Base-by-base conservation (phyloP, 2,888 invertebrate species). In the Watsonalla binaria region DNA sequence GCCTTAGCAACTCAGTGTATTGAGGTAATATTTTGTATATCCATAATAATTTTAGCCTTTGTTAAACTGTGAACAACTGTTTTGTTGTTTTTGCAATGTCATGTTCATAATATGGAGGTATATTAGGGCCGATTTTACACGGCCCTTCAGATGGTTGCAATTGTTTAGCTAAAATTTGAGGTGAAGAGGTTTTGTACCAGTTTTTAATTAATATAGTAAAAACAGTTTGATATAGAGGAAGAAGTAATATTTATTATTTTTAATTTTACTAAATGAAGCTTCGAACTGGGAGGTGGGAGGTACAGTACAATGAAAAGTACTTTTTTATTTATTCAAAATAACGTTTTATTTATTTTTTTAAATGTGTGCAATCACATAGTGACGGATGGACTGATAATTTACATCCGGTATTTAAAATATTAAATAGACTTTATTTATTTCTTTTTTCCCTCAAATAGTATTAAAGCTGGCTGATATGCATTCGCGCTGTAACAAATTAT, bases 1-100 rank as follows among this genome's bases (percentile, higher is more conserved):
- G 90, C 90, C 90, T 90, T 90, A 90, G 90, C 90, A 82, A 88
- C 89, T 90, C 90, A 84, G 72, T 86, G 78, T 84, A 81, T 77
- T 84, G 80, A 83, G 81, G 76, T 80, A 74, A 75, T 61, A 68
- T 79, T 80, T 80, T 72, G 66, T 80, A 78, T 81, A 74, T 77
- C 74, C 78, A 73, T 69, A 73, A 69, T 72, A 76, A 69, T 68
- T 65, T 64, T 66, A 68, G 60, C 72, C 68, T 62, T 71, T 67
- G 65, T 68, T 60, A 59, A 54, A 56, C 57, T 53, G 61, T 61
- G 60, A 57, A 61, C 65, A 59, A 66, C 59, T 54, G 56, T 63
- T 54, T 60, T 61, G 60, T 61, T 63, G 63, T 61, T 59, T 60
- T 64, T 48, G 63, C 73, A 65, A 66, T 67, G 64, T 63, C 65